phyloP scores from a whole-genome alignment of 2,113 vertebrate species.

The Laticauda laticaudata region DNA sequence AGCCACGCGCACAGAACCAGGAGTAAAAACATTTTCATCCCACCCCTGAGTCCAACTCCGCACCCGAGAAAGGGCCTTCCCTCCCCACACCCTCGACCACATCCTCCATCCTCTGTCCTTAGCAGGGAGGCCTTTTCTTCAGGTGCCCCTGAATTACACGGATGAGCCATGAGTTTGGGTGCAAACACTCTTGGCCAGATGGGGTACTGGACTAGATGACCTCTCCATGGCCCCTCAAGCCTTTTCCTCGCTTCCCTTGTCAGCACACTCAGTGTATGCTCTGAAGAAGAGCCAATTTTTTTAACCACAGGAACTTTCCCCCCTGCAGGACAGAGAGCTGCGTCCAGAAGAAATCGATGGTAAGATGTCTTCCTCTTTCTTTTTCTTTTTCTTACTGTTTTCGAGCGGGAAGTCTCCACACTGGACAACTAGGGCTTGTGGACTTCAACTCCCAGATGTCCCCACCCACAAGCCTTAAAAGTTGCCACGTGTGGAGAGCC shows the following conservation, averaged over 20 bases:
- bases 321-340: slow-evolving; percentile 89
- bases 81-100: no score
- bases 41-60: neutral
- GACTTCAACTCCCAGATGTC: neutral
- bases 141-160: neutral
- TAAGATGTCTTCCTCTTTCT: slow-evolving; percentile 54
- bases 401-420: neutral
- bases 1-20: no score
- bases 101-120: neutral
- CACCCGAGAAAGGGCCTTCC: neutral
- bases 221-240: neutral
- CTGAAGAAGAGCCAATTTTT: neutral
- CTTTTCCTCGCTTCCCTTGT: neutral
- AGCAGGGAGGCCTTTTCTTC: neutral
- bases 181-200: neutral
- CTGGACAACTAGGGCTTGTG: neutral
- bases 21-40: no score
- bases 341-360: slow-evolving; percentile 97
- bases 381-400: neutral
- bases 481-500: neutral
- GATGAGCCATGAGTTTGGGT: neutral
- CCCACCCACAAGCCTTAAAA: neutral
- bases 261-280: neutral
- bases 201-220: neutral
- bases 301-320: slow-evolving; percentile 51